Evolutionary conservation across 2,888 invertebrate genomes (phyloP), one percentile per base, ranked within the genome.

Genomic region (Patella caerulea): DNA sequence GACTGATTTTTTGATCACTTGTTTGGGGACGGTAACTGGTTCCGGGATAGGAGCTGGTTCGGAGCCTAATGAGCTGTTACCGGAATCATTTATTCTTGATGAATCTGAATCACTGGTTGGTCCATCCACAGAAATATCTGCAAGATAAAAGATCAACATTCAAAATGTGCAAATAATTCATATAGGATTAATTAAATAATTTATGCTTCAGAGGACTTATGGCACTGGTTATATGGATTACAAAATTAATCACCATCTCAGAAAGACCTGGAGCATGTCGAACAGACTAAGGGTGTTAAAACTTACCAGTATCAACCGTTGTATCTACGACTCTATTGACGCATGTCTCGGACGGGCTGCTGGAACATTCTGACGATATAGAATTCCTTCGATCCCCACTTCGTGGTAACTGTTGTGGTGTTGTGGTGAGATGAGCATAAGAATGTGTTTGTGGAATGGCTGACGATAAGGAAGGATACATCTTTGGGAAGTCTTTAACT

Each of bases 21-120:
- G 72, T 9, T 78, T 78, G 45, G 79, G 65, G 3, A 79, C 76
- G 52, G 73, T 71, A 24, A 71, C 75, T n/a, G 72, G 65, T 34
- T 59, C 79, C 2, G 80, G 79, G 2, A 76, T 77, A 5, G 82
- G 80, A 2, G 83, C 83, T 1, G 82, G 79, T 15, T 81, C 71
- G 24, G 84, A 79, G 12, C 83, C 81, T 9, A 83, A 79, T 12
- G 59, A 71, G 54, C 71, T 74, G 76, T 73, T 76, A 71, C 76
- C 65, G 24, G 65, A 65, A 65, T 65, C 65, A 12, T 24, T 24
- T 11, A 24, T 65, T 17, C 65, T 2, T 24, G 65, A 65, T 65
- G 14, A 65, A 65, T 65, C 65, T 65, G 65, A 65, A 14, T 65
- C 65, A 24, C 65, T 65, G 11, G 11, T 65, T 3, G 24, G 9